Evolutionary conservation across 2,888 invertebrate genomes (phyloP).

Genomic region (Agelastica alni): DNA sequence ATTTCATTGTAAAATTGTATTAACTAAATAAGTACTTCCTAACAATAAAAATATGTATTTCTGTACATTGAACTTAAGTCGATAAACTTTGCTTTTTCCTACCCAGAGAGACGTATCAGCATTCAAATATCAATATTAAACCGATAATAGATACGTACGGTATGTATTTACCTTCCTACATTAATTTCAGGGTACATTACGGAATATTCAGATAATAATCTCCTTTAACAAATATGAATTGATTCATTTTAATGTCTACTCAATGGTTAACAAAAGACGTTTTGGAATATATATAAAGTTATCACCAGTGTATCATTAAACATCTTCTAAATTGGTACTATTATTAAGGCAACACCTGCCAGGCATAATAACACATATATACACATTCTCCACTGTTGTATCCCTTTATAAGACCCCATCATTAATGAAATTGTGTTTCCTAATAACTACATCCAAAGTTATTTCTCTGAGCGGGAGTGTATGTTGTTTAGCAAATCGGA

Average conservation of each 20-base stretch:
- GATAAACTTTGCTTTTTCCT: background rate
- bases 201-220: background rate
- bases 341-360: constrained; percentile 21
- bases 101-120: too few species aligned
- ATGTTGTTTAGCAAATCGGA: too few species aligned
- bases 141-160: background rate
- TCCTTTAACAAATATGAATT: constrained; percentile 13
- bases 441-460: constrained; percentile 44
- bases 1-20: background rate
- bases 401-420: constrained; percentile 32
- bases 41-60: background rate
- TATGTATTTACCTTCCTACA: background rate
- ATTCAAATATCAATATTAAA: background rate
- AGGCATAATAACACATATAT: constrained; percentile 18
- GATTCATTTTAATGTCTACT: constrained; percentile 17
- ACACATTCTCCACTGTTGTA: constrained; percentile 10
- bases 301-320: constrained; percentile 10
- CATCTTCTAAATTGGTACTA: constrained; percentile 4
- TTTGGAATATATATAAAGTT: constrained; percentile 7
- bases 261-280: constrained; percentile 11
- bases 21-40: background rate
- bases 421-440: constrained; percentile 41
- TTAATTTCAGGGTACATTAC: constrained; percentile 17
- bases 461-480: constrained; percentile 1
- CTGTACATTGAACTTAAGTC: background rate